Base-by-base conservation (phyloP, 2,113 vertebrate genomes). In the Potamarius usumacintae region DNA sequence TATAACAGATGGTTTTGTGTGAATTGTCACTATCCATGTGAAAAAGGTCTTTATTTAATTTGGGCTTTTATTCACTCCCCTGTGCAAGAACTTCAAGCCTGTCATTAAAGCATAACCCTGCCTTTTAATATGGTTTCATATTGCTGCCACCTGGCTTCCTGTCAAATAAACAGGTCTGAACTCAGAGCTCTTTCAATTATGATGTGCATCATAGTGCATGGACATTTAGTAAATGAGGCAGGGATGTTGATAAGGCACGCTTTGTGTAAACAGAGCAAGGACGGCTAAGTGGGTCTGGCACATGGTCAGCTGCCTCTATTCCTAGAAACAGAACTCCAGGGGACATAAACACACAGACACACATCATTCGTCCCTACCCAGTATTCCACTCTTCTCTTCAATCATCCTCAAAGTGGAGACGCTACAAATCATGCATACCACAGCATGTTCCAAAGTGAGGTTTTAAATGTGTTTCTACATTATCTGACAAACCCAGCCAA, bases 401-500 rank as follows among this genome's bases (percentile, higher is more conserved):
- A 57, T 85, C 83, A 84, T 87, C 42, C 42, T 42, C 7, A 5
- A 72, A 62, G 62, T 67, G 22, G 8, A 18, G 69, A 74, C 71
- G 52, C 76, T 71, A 91, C 22, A 83, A 87, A 42, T 53, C 50
- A 65, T 11, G 48, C 57, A 85, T 63, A 84, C n/a, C 83, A 20
- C 4, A 55, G 48, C n/a, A 57, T 62, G 62, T 92, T 90, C 88
- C 87, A 63, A 90, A 85, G 74, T 84, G 89, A 93, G 89, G 91
- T 78, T 79, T 90, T 30, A 79, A 83, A 81, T 22, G 82, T 67
- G n/a, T 57, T 89, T 86, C 86, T 91, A 92, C 84, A 81, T 79
- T n/a, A 53, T 92, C 91, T 82, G 93, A 88, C 85, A 90, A 88
- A 91, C 93, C 94, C 90, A 92, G 87, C 88, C 91, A 93, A 92